Evolutionary conservation across 2,797 vertebrate genomes (phyloP).

Genomic region (Trachops cirrhosus): DNA sequence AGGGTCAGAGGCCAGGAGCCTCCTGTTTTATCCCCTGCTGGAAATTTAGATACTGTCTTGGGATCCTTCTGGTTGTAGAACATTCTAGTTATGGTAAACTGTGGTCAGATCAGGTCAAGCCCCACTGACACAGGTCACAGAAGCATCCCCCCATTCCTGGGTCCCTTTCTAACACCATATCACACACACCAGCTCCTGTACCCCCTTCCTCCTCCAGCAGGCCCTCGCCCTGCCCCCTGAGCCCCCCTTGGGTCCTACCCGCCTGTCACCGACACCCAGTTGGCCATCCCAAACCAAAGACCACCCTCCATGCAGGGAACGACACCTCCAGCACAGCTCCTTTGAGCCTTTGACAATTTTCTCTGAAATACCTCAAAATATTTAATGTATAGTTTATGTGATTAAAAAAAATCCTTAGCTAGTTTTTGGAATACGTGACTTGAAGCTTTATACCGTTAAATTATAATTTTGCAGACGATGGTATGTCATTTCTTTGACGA

Average conservation of each 20-base stretch:
- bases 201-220: not conserved
- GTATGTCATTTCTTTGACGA: slow-evolving; percentile 83
- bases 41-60: not conserved
- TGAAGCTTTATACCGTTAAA: slow-evolving; percentile 99
- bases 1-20: not conserved
- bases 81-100: not conserved
- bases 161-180: not conserved
- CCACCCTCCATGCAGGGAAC: slow-evolving; percentile 78
- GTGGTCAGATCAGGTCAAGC: not conserved
- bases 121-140: not conserved
- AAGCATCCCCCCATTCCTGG: not conserved
- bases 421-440: slow-evolving; percentile 99
- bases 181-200: not conserved
- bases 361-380: slow-evolving; percentile 99
- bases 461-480: slow-evolving; percentile 89
- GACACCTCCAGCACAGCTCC: slow-evolving; percentile 86
- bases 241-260: not conserved
- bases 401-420: slow-evolving; percentile 94
- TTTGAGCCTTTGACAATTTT: slow-evolving; percentile 99
- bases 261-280: slow-evolving; percentile 31
- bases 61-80: not conserved
- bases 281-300: slow-evolving; percentile 80
- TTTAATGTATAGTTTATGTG: slow-evolving; percentile 99
- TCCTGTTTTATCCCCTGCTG: not conserved
- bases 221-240: not conserved